Base-by-base conservation (phyloP, 1,140 invertebrate species). In the Megalonaias nervosa region DNA sequence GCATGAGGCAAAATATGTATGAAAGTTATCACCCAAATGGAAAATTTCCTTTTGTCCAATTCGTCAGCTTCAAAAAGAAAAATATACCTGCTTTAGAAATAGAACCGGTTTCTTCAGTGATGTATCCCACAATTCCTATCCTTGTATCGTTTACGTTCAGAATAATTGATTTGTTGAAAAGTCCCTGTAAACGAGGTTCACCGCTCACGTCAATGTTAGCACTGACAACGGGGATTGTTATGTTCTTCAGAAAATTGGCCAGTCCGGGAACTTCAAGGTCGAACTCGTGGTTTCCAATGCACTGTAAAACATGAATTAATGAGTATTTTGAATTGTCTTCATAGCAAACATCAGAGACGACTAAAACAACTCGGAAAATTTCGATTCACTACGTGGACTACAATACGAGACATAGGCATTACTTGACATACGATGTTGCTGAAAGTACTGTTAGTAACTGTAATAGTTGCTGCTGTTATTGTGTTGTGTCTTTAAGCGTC, bases 221-320 rank as follows among this genome's bases (percentile, higher is more conserved):
- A 5, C 94, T 93, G 1, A 98, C 85, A 0, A 97, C 92, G 0
- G 96, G 96, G 79, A 94, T 95, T 0, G 92, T 92, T 3, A 94
- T 90, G 59, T 93, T 93, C 38, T 94, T 90, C 14, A 98, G 89
- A 87, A 96, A 97, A 2, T 95, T 94, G n/a, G 94, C 92, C 5
- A 98, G 87, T 15, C 94, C 95, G 1, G 89, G 87, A 0, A 96
- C 91, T 0, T 95, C 95, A 72, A 95, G 93, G 87, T 98, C 97
- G 85, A 99, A 98, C 90, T 99, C 97, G 85, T 98, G 97, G 86
- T 98, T 99, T 31, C 97, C 97, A 71, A 98, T 91, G n/a, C 94
- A 94, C 96, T 97, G 74, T 2, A 79, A 72, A n/a, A 38, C 38
- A 31, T 1, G 26, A 31, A 31, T 2, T 31, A 31, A 31, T 31